These are phyloP conservation scores for Botia almorhae DNA, from an alignment of 2,797 vertebrate species.

Conservation along the genomic window DNA sequence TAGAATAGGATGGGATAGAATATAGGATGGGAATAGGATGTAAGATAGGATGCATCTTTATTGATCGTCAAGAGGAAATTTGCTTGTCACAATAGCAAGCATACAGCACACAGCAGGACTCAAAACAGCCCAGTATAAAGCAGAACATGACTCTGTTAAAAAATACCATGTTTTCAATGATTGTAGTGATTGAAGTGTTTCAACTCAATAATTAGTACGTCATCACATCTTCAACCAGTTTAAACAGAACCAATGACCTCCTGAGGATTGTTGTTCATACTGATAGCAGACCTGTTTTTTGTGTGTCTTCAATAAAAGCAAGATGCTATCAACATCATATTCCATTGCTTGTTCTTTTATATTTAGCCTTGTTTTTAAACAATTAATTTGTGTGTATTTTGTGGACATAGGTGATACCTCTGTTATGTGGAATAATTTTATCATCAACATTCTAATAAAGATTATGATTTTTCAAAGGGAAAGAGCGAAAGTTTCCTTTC, in stretches of 20 bases:
- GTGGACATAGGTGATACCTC: too few relatives aligned
- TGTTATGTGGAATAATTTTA: too few relatives aligned
- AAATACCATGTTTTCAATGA: neutral
- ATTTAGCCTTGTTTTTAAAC: neutral
- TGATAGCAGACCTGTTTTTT: neutral
- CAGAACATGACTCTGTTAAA: neutral
- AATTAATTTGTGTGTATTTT: neutral
- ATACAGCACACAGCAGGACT: neutral
- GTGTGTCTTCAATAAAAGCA: neutral
- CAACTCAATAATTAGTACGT: constrained; percentile 17
- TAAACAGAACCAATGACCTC: constrained; percentile 3
- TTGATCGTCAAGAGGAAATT: constrained; percentile 15
- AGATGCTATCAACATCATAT: too few relatives aligned
- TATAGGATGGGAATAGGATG: constrained; percentile 40
- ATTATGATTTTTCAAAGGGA: neutral
- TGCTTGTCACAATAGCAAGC: neutral
- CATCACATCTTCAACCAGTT: neutral
- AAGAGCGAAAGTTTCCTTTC: neutral
- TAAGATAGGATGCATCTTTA: constrained; percentile 13
- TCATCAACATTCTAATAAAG: constrained; percentile 1
- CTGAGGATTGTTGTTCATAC: neutral
- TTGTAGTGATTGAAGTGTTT: neutral
- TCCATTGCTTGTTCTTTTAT: too few relatives aligned
- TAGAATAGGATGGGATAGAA: constrained; percentile 29
- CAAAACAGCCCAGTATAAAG: neutral